Evolutionary conservation across 2,113 vertebrate species (phyloP), one percentile per base, ranked within the genome.

Genomic region (Myanophis thanlyinensis): DNA sequence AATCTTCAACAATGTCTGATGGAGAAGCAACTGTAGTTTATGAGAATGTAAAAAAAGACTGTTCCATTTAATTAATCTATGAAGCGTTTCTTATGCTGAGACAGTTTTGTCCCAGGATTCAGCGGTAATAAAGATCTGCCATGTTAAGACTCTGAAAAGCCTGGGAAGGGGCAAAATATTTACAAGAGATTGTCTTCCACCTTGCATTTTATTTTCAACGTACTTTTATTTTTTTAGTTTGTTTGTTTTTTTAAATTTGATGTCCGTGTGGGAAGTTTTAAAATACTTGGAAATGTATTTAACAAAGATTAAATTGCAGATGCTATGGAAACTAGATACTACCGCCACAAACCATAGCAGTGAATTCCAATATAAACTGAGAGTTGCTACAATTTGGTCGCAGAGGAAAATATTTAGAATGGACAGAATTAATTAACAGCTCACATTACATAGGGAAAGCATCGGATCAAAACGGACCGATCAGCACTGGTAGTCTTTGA

Each of bases 391-490:
- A 18, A 35, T 35, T 73, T 35, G 62, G 13, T 35, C n/a, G 18
- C n/a, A 18, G 62, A 73, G 62, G 62, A 73, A n/a, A 35, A 7
- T 35, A 73, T 73, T 73, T 35, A n/a, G 30, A 35, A 35, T 11
- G 80, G 22, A 35, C 23, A 47, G 40, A 89, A 25, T 25, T 6
- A 89, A 25, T 25, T 6, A 59, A 89, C n/a, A 51, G 11, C 20
- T 40, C 30, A 7, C 47, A 9, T 40, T 90, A 51, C 73, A 4
- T 0, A 73, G 20, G 8, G 3, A 91, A 94, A 92, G 93, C 89
- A 54, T 92, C 93, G 89, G 59, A 94, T 87, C 23, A 25, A 85
- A 73, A 30, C 11, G 53, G 93, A 87, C 88, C 89, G 40, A 18
- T 93, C 46, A 4, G 2, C 1, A 4, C 56, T 30, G 27, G 22